Evolutionary conservation across 1,140 invertebrate genomes (phyloP), one percentile per base, ranked within the genome.

Genomic region (Drosophila elegans): DNA sequence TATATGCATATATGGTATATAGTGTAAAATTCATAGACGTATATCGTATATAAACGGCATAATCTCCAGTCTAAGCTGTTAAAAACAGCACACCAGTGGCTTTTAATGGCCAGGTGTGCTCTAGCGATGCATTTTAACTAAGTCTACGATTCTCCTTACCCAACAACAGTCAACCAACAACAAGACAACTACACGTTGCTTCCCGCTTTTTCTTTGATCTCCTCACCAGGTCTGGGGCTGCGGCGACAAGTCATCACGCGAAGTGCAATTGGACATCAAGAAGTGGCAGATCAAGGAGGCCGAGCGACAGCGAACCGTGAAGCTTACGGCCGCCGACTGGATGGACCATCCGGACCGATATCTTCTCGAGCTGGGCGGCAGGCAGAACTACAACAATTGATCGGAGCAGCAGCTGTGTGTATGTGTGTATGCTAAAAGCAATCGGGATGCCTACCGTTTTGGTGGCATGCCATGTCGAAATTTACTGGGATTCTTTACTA

Each of bases 251-350:
- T 91, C 92, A 91, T 95, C 93, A 92, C 94, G 96, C 44, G 96
- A 98, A 91, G 94, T 94, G 32, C 97, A 98, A 93, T 91, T 97
- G 61, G 96, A 98, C 74, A 95, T 98, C 63, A 98, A 98, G 92
- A 97, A 97, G 78, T 98, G 97, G 97, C 96, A 98, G 91, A 95
- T 96, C 1, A 96, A 96, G 85, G 96, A 98, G 93, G 96, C 95
- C 1, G 97, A 98, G 92, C 95, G 95, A 72, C 96, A 97, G 71
- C 93, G 96, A 48, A 94, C 94, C 21, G 96, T 98, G 3, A 98
- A 98, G 92, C 92, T 97, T 51, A 97, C 96, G 44, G 94, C 96
- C 0, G 94, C 95, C 16, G 97, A 98, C 91, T 98, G 97, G 97
- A 94, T 97, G 73, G 97, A 98, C 91, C 97, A 98, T 94, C 97